phyloP scores from a whole-genome alignment of 2,888 invertebrate species.

The Campoplex capitator region DNA sequence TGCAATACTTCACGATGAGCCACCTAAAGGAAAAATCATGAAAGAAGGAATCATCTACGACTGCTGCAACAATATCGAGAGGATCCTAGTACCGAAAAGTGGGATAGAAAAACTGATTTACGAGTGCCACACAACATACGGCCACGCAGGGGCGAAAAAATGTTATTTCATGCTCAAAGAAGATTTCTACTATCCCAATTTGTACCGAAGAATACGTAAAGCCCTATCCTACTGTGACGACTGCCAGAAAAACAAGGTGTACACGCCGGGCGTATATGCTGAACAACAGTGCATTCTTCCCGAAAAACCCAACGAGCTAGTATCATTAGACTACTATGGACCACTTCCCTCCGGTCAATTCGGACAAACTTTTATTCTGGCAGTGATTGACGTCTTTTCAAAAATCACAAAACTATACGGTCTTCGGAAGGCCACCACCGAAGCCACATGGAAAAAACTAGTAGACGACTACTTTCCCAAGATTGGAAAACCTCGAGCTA shows the following conservation, averaged over 20 bases:
- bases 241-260: slow-evolving; percentile 61
- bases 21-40: not conserved
- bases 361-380: slow-evolving; percentile 57
- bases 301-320: slow-evolving; percentile 26
- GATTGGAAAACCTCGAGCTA: slow-evolving; percentile 29
- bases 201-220: not conserved
- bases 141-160: slow-evolving; percentile 49
- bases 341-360: slow-evolving; percentile 45
- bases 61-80: too few species aligned
- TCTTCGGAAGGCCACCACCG: slow-evolving; percentile 53
- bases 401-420: slow-evolving; percentile 65
- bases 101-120: not conserved
- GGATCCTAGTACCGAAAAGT: not conserved
- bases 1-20: not conserved
- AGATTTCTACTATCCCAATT: slow-evolving; percentile 27
- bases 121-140: slow-evolving; percentile 50
- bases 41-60: not conserved
- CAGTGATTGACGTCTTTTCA: slow-evolving; percentile 66
- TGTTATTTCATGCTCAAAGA: slow-evolving; percentile 43
- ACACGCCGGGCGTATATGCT: slow-evolving; percentile 8
- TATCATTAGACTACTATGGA: slow-evolving; percentile 62
- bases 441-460: not conserved
- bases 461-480: not conserved
- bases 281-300: slow-evolving; percentile 48
- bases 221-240: slow-evolving; percentile 35